Evolutionary conservation across 1,140 invertebrate genomes (phyloP), one percentile per base, ranked within the genome.

Genomic region (Lycorma delicatula): DNA sequence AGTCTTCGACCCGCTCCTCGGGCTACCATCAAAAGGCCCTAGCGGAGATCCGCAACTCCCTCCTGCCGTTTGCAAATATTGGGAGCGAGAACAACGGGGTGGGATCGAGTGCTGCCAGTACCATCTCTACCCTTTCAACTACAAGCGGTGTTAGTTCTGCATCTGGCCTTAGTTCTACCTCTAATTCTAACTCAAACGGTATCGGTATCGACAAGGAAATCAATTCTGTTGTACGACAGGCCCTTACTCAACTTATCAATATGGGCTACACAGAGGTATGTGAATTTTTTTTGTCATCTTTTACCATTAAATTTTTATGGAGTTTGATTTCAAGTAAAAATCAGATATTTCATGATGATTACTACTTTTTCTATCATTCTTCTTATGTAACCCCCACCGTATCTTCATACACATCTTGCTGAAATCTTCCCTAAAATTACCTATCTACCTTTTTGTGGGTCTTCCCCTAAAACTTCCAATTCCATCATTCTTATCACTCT

Each of bases 21-120:
- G 85, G 84, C 76, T 92, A 91, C 73, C 85, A 87, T 73, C 86
- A 90, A 70, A 90, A 91, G 74, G 59, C 89, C 66, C 78, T 93
- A 72, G 86, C 86, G 72, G 84, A 89, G 73, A 93, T 93, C 67
- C 79, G 89, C 54, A 90, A 90, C 68, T 89, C 87, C 46, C 72
- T 93, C 61, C 77, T 87, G 64, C 89, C 89, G 41, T 93, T 90
- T 71, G 87, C 87, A 49, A 89, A 87, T 71, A 85, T 79, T 63
- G 81, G 80, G 63, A 63, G 61, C 47, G 55, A 74, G 59, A 73
- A 72, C 60, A 77, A 78, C 48, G 74, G 76, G 63, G 77, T 82
- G 55, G 83, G 82, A 53, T 86, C 84, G 2, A 86, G 84, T 64
- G 85, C 85, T 18, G 84, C 84, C 27, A 86, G 83, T 70, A 87